phyloP scores from a whole-genome alignment of 2,888 invertebrate genomes.

The Agrochola lota region DNA sequence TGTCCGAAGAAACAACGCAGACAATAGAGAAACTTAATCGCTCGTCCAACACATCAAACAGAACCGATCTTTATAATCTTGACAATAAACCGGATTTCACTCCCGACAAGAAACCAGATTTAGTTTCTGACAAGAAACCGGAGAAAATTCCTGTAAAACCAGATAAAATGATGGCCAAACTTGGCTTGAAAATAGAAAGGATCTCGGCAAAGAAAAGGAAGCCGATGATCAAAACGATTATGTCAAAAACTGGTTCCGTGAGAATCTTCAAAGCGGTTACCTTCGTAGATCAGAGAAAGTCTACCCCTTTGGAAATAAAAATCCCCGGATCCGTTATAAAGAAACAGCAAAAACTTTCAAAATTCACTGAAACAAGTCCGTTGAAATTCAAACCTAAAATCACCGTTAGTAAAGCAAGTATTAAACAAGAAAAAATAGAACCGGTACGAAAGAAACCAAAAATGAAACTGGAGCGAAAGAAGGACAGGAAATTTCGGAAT shows the following conservation, averaged over 20 bases:
- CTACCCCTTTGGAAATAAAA: constrained; percentile 71
- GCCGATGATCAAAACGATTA: constrained; percentile 75
- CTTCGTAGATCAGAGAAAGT: constrained; percentile 73
- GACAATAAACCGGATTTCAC: constrained; percentile 1
- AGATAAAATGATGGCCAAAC: not conserved
- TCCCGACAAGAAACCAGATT: constrained; percentile 8
- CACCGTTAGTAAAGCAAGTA: constrained; percentile 15
- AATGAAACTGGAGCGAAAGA: constrained; percentile 24
- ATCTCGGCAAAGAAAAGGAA: constrained; percentile 47
- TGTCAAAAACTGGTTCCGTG: constrained; percentile 65
- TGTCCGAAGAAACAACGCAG: constrained; percentile 41
- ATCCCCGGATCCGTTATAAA: constrained; percentile 66
- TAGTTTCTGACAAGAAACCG: not conserved
- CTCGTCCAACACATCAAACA: constrained; percentile 3
- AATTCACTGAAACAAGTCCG: constrained; percentile 44
- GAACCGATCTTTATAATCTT: not conserved
- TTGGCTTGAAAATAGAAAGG: constrained; percentile 23
- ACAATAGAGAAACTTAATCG: constrained; percentile 27
- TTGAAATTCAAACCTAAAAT: constrained; percentile 42
- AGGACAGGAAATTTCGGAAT: constrained; percentile 11
- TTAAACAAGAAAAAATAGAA: constrained; percentile 33
- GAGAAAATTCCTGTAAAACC: constrained; percentile 9
- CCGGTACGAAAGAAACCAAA: constrained; percentile 40
- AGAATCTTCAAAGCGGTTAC: constrained; percentile 78
- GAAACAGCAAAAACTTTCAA: constrained; percentile 57